Base-by-base conservation (phyloP, 2,888 invertebrate species). In the Idaea aversata region DNA sequence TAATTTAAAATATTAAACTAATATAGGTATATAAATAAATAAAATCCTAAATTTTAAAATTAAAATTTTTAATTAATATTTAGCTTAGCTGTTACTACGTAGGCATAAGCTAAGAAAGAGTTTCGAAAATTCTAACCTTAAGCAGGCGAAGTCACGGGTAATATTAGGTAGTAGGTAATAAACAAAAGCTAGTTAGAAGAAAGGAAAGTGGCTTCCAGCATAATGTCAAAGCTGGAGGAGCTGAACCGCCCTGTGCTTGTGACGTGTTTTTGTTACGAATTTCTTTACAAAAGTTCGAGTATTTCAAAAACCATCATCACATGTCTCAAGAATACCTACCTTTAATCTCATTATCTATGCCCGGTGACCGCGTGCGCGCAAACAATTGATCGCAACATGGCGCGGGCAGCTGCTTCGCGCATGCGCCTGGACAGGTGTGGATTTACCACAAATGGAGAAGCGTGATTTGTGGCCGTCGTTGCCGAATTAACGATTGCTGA, bases 371-470 rank as follows among this genome's bases (percentile, higher is more conserved):
- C 67, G 67, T 67, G 67, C 67, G 68, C 59, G 57, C 64, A 60
- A 13, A 68, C 68, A 67, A 70, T 70, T 66, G 66, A 35, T 35
- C 66, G 67, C 70, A 73, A 69, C 72, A 68, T 69, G 70, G 67
- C 59, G 34, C 47, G 34, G 13, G 67, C 75, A 75, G 75, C 72
- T 74, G 71, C 65, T 38, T 36, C 59, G 65, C 70, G 72, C 75
- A 73, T 71, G 72, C 75, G 72, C 70, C 57, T 57, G 15, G 73
- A 72, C 75, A 74, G 76, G 75, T 76, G 72, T 71, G 73, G 65
- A 59, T 47, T 47, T 47, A 47, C n/a, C 63, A 36, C 70, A 66
- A 64, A 61, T 64, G 61, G 34, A 47, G 47, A 10, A 5, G 10
- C 47, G 47, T 13, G 47, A 47, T 47, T 47, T 47, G 47, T 10